These are phyloP conservation scores for Porites australiensis DNA, from an alignment of 64 coral and sea anemone genomes.

Conservation along the genomic window DNA sequence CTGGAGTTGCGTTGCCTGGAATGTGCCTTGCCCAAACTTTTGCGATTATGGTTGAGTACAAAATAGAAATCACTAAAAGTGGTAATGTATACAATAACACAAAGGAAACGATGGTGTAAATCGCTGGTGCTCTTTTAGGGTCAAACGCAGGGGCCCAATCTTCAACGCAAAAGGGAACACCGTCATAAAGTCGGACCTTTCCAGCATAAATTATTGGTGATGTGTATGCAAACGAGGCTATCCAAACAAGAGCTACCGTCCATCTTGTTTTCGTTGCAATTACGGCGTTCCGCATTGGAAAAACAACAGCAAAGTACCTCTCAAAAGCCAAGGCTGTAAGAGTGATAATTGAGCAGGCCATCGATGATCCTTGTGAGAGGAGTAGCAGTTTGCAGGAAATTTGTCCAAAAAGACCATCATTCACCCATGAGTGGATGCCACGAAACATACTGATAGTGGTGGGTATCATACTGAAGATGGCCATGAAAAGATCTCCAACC, in stretches of 20 bases:
- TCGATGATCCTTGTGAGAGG: conserved; percentile 38
- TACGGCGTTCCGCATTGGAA: conserved; percentile 28
- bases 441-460: conserved; percentile 19
- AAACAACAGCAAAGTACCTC: conserved; percentile 61
- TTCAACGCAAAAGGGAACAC: conserved; percentile 33
- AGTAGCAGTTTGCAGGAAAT: conserved; percentile 45
- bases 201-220: conserved; percentile 35
- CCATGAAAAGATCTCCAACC: conserved; percentile 65
- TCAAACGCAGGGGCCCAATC: conserved; percentile 47
- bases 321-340: conserved; percentile 62
- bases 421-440: background rate
- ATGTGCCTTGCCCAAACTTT: conserved; percentile 65
- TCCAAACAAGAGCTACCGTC: conserved; percentile 28
- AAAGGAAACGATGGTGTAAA: conserved; percentile 56
- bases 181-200: background rate
- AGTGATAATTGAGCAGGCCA: conserved; percentile 67
- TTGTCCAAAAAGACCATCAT: conserved; percentile 7
- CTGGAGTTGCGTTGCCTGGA: conserved; percentile 45
- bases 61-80: conserved; percentile 20
- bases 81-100: conserved; percentile 52
- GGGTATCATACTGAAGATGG: conserved; percentile 39
- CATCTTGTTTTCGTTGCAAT: conserved; percentile 9
- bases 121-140: conserved; percentile 1
- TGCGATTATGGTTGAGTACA: conserved; percentile 60
- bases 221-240: background rate